A percentile compares a stretch with the other conserved stretches of the same genome.
Evolutionary conservation across 2,888 invertebrate genomes (phyloP).

Genomic region (Latheticus oryzae): DNA sequence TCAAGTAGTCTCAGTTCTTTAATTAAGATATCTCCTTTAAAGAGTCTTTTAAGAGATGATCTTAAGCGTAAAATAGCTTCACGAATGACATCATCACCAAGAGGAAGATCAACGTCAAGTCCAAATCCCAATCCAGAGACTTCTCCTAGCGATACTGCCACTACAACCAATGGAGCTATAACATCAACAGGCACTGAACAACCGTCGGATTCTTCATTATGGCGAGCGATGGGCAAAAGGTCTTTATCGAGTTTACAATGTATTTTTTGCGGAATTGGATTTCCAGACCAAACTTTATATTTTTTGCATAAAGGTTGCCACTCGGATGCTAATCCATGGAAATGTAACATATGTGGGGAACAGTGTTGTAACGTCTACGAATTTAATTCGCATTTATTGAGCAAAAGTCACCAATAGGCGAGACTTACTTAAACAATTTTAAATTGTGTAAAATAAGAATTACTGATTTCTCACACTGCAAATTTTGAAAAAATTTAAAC

Average conservation of each 20-base stretch:
- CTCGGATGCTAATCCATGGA: slow-evolving; percentile 96
- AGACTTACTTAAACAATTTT: slow-evolving; percentile 32
- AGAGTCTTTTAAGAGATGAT: slow-evolving; percentile 86
- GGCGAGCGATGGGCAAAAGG: slow-evolving; percentile 67
- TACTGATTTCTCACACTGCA: slow-evolving; percentile 20
- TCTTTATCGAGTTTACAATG: slow-evolving; percentile 77
- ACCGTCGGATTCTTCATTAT: slow-evolving; percentile 63
- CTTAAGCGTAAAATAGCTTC: slow-evolving; percentile 83
- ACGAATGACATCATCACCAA: slow-evolving; percentile 68
- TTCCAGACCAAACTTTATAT: slow-evolving; percentile 95
- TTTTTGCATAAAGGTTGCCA: slow-evolving; percentile 98
- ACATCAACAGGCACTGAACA: slow-evolving; percentile 80
- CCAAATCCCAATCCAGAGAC: slow-evolving; percentile 65
- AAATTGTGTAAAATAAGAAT: slow-evolving; percentile 24
- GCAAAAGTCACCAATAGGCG: slow-evolving; percentile 85
- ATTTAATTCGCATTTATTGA: slow-evolving; percentile 95
- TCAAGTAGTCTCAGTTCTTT: slow-evolving; percentile 81
- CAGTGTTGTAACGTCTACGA: slow-evolving; percentile 95
- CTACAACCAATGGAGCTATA: slow-evolving; percentile 66
- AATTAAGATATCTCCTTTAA: slow-evolving; percentile 86
- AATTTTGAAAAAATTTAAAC: slow-evolving; percentile 16
- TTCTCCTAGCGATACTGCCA: slow-evolving; percentile 66
- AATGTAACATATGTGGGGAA: slow-evolving; percentile 97
- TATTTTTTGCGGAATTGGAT: slow-evolving; percentile 92
- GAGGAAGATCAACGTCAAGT: slow-evolving; percentile 63